These are phyloP conservation scores for Lasioglossum albipes DNA, from an alignment of 1,140 invertebrate species.

Conservation along the genomic window DNA sequence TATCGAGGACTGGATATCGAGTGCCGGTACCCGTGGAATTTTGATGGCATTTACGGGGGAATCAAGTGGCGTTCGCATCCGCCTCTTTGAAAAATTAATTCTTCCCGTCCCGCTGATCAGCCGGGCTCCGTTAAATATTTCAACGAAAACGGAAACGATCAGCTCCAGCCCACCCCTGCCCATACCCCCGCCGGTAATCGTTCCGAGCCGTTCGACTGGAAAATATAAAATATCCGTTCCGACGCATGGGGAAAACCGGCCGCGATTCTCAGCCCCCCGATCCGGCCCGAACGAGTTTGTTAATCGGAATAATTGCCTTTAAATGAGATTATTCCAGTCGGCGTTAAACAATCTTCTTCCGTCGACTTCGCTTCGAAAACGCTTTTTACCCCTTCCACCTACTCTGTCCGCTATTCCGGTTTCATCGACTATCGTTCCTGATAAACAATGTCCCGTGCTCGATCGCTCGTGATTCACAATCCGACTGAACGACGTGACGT, in stretches of 20 bases:
- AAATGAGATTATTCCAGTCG: background rate
- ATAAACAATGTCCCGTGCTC: too few relatives aligned
- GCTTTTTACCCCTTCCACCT: background rate
- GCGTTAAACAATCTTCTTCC: background rate
- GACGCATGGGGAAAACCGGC: background rate
- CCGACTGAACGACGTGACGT: too few relatives aligned
- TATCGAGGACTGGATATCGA: conserved; percentile 50
- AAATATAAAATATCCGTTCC: conserved; percentile 6
- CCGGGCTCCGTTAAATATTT: conserved; percentile 30
- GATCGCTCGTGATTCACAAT: too few relatives aligned
- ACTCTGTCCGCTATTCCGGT: too few relatives aligned
- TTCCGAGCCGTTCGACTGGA: background rate
- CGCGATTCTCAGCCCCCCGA: background rate
- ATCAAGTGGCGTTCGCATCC: conserved; percentile 24
- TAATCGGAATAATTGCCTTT: background rate
- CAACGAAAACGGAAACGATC: conserved; percentile 12
- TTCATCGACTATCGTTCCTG: too few relatives aligned
- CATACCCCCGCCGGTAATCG: background rate
- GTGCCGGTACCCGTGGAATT: conserved; percentile 37
- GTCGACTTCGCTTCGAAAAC: background rate
- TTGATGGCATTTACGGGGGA: conserved; percentile 38
- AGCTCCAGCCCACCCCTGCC: background rate
- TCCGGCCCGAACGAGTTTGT: background rate
- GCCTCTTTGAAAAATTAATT: conserved; percentile 52
- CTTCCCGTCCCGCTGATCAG: background rate